Conservation (phyloP, 2,113 vertebrate genomes). For the Peromyscus leucopus region DNA sequence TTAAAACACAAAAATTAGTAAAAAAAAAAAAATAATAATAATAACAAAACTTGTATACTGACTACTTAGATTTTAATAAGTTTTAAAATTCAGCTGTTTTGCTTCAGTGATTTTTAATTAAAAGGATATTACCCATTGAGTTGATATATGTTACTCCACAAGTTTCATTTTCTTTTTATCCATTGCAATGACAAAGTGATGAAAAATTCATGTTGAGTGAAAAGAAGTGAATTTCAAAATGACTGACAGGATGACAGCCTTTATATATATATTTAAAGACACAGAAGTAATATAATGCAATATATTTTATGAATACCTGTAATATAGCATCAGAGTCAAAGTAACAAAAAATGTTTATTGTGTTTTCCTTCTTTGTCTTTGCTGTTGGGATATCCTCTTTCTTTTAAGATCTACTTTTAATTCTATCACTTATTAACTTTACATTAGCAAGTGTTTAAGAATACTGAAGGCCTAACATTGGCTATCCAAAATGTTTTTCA, state of each 20-base stretch:
- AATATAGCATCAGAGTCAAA: not conserved
- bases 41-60: not conserved
- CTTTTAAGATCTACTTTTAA: not conserved
- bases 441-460: not conserved
- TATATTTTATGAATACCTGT: not conserved
- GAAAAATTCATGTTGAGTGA: conserved; percentile 52
- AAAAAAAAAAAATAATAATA: not conserved
- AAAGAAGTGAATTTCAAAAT: conserved; percentile 34
- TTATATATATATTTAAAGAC: conserved; percentile 23
- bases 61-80: not conserved
- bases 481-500: not conserved
- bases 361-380: not conserved
- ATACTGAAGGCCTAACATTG: not conserved
- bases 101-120: conserved; percentile 38
- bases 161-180: conserved; percentile 51
- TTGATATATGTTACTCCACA: not conserved
- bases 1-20: conserved; percentile 15
- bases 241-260: not conserved
- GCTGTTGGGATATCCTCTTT: not conserved
- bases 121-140: not conserved
- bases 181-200: conserved; percentile 28
- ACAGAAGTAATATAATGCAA: not conserved
- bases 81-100: conserved; percentile 44
- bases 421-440: not conserved
- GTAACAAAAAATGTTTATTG: not conserved